These are phyloP conservation scores for Solenodon paradoxus DNA, from an alignment of 2,113 vertebrate genomes.

Conservation along the genomic window DNA sequence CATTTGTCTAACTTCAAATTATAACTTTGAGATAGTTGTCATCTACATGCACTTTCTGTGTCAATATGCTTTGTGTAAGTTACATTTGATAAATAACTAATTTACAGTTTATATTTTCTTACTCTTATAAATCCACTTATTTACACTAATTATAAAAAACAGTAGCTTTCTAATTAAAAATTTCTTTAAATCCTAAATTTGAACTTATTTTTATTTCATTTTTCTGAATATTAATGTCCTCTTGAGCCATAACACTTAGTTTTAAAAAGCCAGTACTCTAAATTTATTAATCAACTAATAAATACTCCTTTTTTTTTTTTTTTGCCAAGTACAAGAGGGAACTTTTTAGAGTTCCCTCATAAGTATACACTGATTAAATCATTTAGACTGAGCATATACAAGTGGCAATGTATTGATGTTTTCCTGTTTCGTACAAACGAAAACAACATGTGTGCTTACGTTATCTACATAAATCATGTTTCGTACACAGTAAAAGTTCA, in stretches of 20 bases:
- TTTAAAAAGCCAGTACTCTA: background rate
- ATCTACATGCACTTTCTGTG: background rate
- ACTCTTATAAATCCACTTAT: background rate
- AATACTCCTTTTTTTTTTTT: background rate
- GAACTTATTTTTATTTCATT: background rate
- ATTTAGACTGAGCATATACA: background rate
- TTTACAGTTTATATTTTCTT: background rate
- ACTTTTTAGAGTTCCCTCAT: too few relatives aligned
- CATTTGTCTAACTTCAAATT: conserved; percentile 33
- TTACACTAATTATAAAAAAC: background rate
- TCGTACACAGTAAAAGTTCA: background rate
- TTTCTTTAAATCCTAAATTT: background rate
- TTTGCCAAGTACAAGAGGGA: too few relatives aligned
- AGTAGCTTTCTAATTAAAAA: background rate
- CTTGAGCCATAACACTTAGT: background rate
- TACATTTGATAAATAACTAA: background rate
- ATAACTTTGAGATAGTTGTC: background rate
- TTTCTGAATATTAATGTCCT: background rate
- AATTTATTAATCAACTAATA: background rate
- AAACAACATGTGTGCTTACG: background rate
- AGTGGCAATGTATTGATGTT: background rate
- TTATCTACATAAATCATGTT: background rate
- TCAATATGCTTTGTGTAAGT: background rate
- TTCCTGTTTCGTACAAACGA: background rate
- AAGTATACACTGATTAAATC: background rate